Conservation (phyloP, 1,140 invertebrate genomes). For the Bombyx mori region DNA sequence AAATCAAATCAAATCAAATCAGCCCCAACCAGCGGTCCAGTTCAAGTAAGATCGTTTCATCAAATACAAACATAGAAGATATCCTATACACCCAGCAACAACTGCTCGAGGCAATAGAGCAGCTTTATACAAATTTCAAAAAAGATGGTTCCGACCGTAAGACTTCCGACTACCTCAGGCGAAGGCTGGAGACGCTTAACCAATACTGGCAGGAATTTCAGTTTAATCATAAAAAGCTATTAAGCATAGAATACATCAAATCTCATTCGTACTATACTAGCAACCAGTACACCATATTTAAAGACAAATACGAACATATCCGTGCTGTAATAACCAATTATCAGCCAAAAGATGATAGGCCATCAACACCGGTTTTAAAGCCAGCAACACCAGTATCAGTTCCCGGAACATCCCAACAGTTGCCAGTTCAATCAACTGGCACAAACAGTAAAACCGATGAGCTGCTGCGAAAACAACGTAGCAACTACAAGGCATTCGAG, state of each 20-base stretch:
- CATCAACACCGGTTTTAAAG: neutral
- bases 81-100: too few species aligned
- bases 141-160: conserved; percentile 7
- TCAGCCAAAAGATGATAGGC: neutral
- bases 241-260: too few species aligned
- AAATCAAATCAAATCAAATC: too few species aligned
- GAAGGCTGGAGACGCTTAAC: conserved; percentile 1
- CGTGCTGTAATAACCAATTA: neutral
- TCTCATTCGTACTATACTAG: too few species aligned
- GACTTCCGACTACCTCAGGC: conserved; percentile 2
- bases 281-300: too few species aligned
- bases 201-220: conserved; percentile 7
- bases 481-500: conserved; percentile 6
- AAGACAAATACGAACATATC: too few species aligned
- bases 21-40: too few species aligned
- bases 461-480: conserved; percentile 5
- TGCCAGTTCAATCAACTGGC: neutral
- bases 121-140: conserved; percentile 4
- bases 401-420: too few species aligned
- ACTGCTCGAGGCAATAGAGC: neutral
- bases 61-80: too few species aligned
- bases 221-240: conserved; percentile 2
- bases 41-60: too few species aligned
- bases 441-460: conserved; percentile 3
- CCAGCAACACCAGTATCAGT: too few species aligned